Evolutionary conservation across 2,888 invertebrate species (phyloP).

Genomic region (Sphecodes monilicornis): DNA sequence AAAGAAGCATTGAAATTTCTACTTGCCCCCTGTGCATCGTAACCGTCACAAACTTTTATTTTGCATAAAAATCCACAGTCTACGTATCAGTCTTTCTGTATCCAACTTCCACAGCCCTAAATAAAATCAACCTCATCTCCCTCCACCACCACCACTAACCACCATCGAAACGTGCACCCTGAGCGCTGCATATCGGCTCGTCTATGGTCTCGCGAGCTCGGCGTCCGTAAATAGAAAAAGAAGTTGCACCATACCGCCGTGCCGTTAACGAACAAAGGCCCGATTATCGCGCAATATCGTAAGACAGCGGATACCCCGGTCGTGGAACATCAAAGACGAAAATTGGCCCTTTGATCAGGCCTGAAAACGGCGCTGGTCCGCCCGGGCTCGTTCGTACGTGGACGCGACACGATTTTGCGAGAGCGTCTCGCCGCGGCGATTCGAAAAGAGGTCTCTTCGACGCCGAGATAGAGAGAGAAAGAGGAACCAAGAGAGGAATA

Average conservation of each 20-base stretch:
- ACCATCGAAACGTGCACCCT: neutral
- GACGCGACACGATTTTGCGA: constrained; percentile 55
- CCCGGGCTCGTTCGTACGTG: constrained; percentile 10
- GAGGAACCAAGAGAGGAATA: neutral
- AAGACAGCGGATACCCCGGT: constrained; percentile 11
- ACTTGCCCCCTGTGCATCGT: too few species aligned
- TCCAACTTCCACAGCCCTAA: too few species aligned
- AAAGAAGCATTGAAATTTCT: too few species aligned
- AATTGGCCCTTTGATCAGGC: constrained; percentile 53
- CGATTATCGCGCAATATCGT: constrained; percentile 13
- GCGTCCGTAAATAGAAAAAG: constrained; percentile 8
- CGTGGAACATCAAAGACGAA: constrained; percentile 38
- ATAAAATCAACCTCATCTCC: too few species aligned
- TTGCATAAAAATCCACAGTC: too few species aligned
- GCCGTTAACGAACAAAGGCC: neutral
- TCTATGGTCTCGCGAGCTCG: neutral
- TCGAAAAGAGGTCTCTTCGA: constrained; percentile 55
- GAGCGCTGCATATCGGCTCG: neutral
- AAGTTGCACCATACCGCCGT: neutral
- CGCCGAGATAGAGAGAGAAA: neutral
- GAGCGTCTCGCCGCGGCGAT: constrained; percentile 44
- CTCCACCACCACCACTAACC: too few species aligned
- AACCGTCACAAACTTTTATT: too few species aligned
- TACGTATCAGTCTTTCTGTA: too few species aligned
- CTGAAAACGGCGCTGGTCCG: constrained; percentile 24